Base-by-base conservation (phyloP, 1,140 invertebrate genomes). In the Manduca sexta region DNA sequence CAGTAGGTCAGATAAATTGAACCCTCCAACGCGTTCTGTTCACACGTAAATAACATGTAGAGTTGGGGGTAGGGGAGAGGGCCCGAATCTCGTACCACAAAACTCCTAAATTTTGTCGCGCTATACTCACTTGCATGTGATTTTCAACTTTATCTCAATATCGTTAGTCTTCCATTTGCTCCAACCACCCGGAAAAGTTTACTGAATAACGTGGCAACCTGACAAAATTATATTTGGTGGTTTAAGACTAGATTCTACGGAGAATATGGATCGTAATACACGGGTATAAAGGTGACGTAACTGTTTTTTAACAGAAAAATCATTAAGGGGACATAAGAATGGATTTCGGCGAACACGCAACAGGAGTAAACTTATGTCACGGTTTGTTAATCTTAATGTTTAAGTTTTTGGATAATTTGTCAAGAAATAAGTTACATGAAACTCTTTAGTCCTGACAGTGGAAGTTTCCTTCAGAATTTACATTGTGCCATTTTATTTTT, bases 1-100 rank as follows among this genome's bases (percentile, higher is more conserved):
- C 67, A 84, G 70, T 84, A 84, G 81, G 81, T 82, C 81, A 84
- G 77, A 84, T 84, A 84, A 84, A 84, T 84, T 84, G 81, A 82
- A 81, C 81, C 81, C 78, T 78, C 62, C 65, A 71, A 54, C 66
- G 76, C 68, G 72, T 77, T 74, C 74, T 80, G 80, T 82, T 84
- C 81, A 79, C 78, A 82, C 81, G 78, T 84, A 84, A 84, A 84
- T 82, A 84, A 84, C 81, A 82, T 82, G 77, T 84, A 78, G 74
- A 80, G 70, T 69, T 71, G 58, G 64, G 73, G 73, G 55, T 45
- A 45, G 63, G 63, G 65, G 75, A 58, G 66, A 55, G 52, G 49
- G 54, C 55, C 56, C 56, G 54, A 57, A 26, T 49, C 45, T 39
- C 54, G 44, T 44, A 35, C 34, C 34, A 35, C 34, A 13, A 13